Evolutionary conservation across 2,888 invertebrate species (phyloP), one percentile per base, ranked within the genome.

Genomic region (Panorpa germanica): DNA sequence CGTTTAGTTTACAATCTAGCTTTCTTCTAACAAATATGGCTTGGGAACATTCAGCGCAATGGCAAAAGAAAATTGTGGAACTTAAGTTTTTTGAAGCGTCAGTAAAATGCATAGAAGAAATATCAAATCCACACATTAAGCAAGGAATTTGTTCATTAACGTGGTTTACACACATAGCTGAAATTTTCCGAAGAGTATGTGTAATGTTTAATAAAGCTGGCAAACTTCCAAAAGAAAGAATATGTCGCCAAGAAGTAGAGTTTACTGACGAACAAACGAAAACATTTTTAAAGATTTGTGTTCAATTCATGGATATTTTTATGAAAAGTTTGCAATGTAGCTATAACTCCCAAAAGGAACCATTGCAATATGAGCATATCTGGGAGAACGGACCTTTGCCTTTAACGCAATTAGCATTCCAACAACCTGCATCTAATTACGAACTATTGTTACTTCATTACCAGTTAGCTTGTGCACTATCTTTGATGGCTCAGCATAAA

Each of bases 111-210:
- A 55, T 86, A 28, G 59, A 60, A 30, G 58, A 62, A 38, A 67
- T 83, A 43, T 63, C 68, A 10, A 66, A 72, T 49, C 55, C 65
- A 17, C 63, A 68, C 38, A 60, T 81, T 46, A 75, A 58, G 63
- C 71, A 77, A 56, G 90, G 91, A 6, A 59, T 90, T 29, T 80
- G 75, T 44, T 73, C 73, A 37, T 68, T 93, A 46, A 61, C 90
- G 40, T 93, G 91, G 91, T 76, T 77, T 29, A 77, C 83, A 30
- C 82, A 88, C 44, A 56, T 91, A n/a, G n/a, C n/a, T n/a, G 75
- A 74, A 45, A 75, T 78, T 42, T 63, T 70, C 11, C 69, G 86
- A 43, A 80, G 85, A 55, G 61, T 70, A 3, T 62, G 71, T 13
- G 73, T 75, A 35, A 72, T 76, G 40, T 57, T 74, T 38, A 81